These are phyloP conservation scores for Chrysina gloriosa DNA, from an alignment of 2,888 invertebrate species.

Conservation along the genomic window DNA sequence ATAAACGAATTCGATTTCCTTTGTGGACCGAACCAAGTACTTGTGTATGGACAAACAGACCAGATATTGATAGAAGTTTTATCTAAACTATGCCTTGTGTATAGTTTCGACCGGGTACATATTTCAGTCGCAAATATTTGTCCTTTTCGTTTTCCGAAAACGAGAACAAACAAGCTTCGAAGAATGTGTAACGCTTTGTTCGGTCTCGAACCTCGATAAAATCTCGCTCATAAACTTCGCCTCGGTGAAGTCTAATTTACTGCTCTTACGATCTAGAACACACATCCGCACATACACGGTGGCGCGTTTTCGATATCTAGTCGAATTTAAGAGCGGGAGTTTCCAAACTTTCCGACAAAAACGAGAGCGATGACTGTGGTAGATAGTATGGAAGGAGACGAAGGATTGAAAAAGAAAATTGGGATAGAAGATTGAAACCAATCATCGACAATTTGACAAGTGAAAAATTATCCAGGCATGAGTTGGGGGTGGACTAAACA, in stretches of 20 bases:
- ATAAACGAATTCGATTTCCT: neutral
- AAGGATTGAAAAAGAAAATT: no score
- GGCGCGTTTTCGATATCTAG: no score
- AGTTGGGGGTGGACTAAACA: no score
- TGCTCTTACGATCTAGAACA: neutral
- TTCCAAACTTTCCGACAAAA: no score
- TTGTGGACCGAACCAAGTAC: neutral
- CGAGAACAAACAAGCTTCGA: neutral
- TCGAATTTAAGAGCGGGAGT: no score
- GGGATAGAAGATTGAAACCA: no score
- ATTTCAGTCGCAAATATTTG: constrained; percentile 20
- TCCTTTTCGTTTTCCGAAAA: neutral
- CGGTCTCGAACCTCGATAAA: neutral
- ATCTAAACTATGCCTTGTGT: constrained; percentile 14
- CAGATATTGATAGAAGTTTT: constrained; percentile 18
- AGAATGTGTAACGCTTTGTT: neutral
- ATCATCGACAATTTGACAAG: no score
- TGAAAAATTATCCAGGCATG: no score
- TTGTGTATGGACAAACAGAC: constrained; percentile 6
- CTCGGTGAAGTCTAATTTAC: neutral
- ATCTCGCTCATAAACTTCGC: neutral
- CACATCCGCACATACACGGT: no score
- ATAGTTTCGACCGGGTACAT: neutral
- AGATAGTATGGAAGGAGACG: no score
- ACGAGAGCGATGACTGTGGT: no score